Percentiles rank a stretch among this genome's conserved stretches.
phyloP scores from a whole-genome alignment of 2,113 vertebrate species.

The Epinephelus moara region DNA sequence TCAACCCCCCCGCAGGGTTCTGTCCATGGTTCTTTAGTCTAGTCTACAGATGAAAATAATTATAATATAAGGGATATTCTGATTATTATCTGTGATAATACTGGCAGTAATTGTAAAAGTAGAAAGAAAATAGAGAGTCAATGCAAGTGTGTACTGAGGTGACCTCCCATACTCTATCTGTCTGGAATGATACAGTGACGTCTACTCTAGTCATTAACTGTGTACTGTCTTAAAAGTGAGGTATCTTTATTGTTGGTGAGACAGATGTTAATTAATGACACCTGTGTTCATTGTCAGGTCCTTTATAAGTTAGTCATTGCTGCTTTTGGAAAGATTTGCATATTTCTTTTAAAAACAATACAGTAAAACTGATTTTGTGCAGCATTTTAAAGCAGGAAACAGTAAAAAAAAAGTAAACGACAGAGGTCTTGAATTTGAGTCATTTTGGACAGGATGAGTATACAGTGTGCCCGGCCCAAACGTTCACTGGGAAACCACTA shows the following conservation, averaged over 20 bases:
- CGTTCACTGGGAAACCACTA: not conserved
- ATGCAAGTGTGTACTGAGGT: too few relatives aligned
- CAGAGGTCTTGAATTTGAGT: not conserved
- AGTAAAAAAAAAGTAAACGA: not conserved
- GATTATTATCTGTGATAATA: not conserved
- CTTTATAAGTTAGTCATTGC: not conserved
- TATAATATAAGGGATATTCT: not conserved
- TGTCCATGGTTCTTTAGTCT: not conserved
- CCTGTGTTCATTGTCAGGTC: not conserved
- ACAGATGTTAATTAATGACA: slow-evolving; percentile 15
- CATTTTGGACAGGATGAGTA: not conserved
- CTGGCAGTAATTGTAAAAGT: not conserved
- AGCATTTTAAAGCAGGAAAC: not conserved
- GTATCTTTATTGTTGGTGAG: slow-evolving; percentile 4
- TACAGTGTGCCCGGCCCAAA: not conserved
- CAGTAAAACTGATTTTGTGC: not conserved
- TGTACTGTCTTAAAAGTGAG: slow-evolving; percentile 13
- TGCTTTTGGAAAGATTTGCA: not conserved
- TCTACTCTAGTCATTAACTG: not conserved
- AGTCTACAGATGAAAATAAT: not conserved
- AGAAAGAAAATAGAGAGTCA: not conserved
- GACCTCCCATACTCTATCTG: not conserved
- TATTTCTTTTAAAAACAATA: not conserved
- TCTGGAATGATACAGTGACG: slow-evolving; percentile 22
- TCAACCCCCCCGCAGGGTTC: too few relatives aligned